A percentile compares a stretch with the other conserved stretches of the same genome.
Evolutionary conservation across 1,140 invertebrate species (phyloP).

Genomic region (Psilanteris sp.): DNA sequence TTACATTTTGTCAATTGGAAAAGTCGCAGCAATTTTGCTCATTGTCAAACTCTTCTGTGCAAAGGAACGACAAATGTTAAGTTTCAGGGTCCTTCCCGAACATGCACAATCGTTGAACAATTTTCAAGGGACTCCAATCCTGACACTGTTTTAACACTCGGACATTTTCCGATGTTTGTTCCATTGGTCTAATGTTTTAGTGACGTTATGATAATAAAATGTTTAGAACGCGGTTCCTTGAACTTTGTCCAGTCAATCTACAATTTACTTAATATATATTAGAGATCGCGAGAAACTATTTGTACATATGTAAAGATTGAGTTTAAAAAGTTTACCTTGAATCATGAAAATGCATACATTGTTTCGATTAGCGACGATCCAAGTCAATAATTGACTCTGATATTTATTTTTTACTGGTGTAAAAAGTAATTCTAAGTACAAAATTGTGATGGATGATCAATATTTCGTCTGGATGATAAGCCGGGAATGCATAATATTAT

Average conservation of each 20-base stretch:
- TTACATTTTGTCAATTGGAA: too few species aligned
- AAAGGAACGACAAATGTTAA: background rate
- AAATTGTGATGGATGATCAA: constrained; percentile 46
- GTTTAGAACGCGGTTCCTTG: background rate
- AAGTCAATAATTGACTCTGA: constrained; percentile 12
- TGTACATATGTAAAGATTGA: constrained; percentile 41
- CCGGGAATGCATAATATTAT: constrained; percentile 12
- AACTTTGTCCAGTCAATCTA: background rate
- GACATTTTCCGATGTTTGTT: background rate
- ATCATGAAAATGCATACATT: constrained; percentile 9
- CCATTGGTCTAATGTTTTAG: background rate
- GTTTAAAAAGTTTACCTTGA: constrained; percentile 6
- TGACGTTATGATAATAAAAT: background rate
- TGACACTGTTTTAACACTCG: background rate
- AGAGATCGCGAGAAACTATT: constrained; percentile 1
- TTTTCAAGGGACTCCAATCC: background rate
- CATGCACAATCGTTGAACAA: background rate
- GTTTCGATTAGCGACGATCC: constrained; percentile 3
- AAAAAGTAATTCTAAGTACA: constrained; percentile 49
- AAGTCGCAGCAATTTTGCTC: too few species aligned
- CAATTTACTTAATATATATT: constrained; percentile 1
- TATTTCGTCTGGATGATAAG: constrained; percentile 18
- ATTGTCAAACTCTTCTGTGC: background rate
- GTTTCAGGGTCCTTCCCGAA: background rate
- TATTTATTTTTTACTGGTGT: constrained; percentile 48